phyloP scores from a whole-genome alignment of 1,140 invertebrate species.

The Ceratina japonica region DNA sequence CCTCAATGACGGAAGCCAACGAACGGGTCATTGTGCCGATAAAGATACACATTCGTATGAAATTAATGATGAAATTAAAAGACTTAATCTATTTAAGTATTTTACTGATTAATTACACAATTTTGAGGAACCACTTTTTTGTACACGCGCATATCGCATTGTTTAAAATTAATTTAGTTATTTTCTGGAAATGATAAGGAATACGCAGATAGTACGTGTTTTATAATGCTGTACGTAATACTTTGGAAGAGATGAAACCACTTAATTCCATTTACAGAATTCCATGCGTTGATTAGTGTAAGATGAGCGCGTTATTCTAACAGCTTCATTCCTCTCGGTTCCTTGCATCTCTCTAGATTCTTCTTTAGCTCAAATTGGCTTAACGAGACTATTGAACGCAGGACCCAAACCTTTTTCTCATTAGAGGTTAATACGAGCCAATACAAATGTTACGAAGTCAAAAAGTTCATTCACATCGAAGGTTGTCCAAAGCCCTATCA shows the following conservation, averaged over 20 bases:
- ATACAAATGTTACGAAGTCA: not conserved
- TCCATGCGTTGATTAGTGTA: not conserved
- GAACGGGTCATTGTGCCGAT: too few relatives aligned
- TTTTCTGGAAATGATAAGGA: too few relatives aligned
- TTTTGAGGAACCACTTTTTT: too few relatives aligned
- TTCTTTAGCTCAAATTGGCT: constrained; percentile 35
- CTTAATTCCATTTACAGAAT: constrained; percentile 23
- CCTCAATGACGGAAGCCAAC: too few relatives aligned
- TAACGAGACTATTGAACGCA: constrained; percentile 24
- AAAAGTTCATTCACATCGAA: not conserved
- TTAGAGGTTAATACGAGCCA: constrained; percentile 1
- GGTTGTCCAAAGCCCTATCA: not conserved
- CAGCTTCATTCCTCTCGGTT: constrained; percentile 3
- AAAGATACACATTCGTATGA: too few relatives aligned
- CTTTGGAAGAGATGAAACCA: not conserved
- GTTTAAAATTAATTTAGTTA: too few relatives aligned
- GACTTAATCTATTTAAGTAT: too few relatives aligned
- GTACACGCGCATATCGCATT: too few relatives aligned
- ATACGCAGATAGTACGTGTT: too few relatives aligned
- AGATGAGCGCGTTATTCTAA: not conserved
- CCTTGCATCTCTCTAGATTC: constrained; percentile 13
- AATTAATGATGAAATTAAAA: too few relatives aligned
- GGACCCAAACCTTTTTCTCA: constrained; percentile 20
- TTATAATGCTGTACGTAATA: not conserved
- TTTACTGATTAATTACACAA: too few relatives aligned